Conservation (phyloP, 1,140 invertebrate species). For the Pachyrhynchus sulphureomaculatus region DNA sequence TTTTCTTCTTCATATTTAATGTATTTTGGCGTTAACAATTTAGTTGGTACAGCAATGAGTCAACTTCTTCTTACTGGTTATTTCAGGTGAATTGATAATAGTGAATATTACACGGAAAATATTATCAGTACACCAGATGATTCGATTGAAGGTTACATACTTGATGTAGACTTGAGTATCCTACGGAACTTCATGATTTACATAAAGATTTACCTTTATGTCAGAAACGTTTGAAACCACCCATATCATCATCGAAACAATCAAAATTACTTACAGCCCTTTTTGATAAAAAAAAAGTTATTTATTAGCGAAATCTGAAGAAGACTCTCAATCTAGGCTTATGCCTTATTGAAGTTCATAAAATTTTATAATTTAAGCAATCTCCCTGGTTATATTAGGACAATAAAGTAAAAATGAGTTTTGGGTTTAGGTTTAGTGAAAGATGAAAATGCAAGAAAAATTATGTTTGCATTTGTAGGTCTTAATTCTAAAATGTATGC, state of each 20-base stretch:
- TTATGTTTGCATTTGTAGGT: constrained; percentile 51
- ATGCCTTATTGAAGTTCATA: constrained; percentile 45
- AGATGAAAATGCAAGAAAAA: constrained; percentile 52
- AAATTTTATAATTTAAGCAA: constrained; percentile 49
- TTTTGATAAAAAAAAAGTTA: constrained; percentile 39
- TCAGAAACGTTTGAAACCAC: constrained; percentile 41
- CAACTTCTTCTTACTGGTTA: constrained; percentile 48
- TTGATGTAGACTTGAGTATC: constrained; percentile 47
- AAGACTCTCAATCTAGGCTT: constrained; percentile 44
- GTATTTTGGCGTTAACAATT: constrained; percentile 25
- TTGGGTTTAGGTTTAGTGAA: constrained; percentile 56
- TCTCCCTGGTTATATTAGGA: constrained; percentile 42
- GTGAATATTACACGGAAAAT: constrained; percentile 38
- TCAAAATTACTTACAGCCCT: constrained; percentile 50
- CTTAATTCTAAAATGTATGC: constrained; percentile 52
- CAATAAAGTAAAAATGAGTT: constrained; percentile 41
- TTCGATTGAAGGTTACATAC: constrained; percentile 53
- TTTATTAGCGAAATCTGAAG: constrained; percentile 39
- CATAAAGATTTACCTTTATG: constrained; percentile 51
- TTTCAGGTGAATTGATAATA: constrained; percentile 51
- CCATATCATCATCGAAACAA: constrained; percentile 29
- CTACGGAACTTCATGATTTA: constrained; percentile 32
- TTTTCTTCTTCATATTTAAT: constrained; percentile 9
- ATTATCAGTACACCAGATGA: constrained; percentile 46
- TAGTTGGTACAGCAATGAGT: constrained; percentile 57